These are phyloP conservation scores for Karalla daura DNA, from an alignment of 2,797 vertebrate genomes.

Conservation along the genomic window DNA sequence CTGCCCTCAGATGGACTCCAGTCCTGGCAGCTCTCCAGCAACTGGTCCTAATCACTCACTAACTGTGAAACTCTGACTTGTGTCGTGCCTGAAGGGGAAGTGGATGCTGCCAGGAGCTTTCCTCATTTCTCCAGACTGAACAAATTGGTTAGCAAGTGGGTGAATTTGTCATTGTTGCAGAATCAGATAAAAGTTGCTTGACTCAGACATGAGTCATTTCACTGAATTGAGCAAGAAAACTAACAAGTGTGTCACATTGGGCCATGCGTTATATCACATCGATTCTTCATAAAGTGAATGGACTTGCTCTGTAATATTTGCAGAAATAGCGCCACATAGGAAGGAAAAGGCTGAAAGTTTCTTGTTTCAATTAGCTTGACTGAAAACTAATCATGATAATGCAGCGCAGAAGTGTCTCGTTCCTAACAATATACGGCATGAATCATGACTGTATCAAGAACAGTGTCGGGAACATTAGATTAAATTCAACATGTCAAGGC, in stretches of 20 bases:
- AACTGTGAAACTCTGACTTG: constrained; percentile 32
- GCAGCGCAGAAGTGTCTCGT: not conserved
- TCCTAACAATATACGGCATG: not conserved
- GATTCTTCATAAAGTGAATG: not conserved
- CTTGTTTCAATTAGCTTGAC: not conserved
- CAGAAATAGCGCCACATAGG: not conserved
- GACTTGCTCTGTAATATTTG: not conserved
- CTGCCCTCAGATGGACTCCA: constrained; percentile 30
- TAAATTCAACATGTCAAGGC: constrained; percentile 7
- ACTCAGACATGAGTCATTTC: constrained; percentile 12
- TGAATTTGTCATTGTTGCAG: constrained; percentile 36
- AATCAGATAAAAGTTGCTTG: constrained; percentile 29
- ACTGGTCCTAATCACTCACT: constrained; percentile 48
- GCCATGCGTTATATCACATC: not conserved
- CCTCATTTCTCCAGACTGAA: constrained; percentile 22
- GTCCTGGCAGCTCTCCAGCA: constrained; percentile 49
- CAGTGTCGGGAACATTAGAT: constrained; percentile 8
- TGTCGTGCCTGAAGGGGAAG: constrained; percentile 36
- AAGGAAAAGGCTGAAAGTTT: not conserved
- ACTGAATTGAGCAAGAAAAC: constrained; percentile 25
- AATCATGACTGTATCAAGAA: constrained; percentile 5
- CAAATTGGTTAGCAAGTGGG: constrained; percentile 28
- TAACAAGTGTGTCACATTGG: not conserved
- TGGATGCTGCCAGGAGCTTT: constrained; percentile 26
- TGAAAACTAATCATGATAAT: not conserved